Percentiles rank a stretch among this genome's conserved stretches.
These are phyloP conservation scores for Lasioglossum calceatum DNA, from an alignment of 2,888 invertebrate genomes.

Conservation along the genomic window DNA sequence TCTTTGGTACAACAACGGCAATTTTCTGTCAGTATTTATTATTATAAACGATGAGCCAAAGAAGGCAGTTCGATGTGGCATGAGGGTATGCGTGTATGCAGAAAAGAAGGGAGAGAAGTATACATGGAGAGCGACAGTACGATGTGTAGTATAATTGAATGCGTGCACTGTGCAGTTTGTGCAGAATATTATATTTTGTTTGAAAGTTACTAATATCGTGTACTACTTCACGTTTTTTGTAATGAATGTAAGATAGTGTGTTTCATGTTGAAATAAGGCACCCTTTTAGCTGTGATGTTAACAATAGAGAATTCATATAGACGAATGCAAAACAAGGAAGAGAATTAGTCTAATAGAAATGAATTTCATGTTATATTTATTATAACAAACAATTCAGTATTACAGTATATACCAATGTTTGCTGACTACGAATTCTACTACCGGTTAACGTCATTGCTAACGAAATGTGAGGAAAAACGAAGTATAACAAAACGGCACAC, in stretches of 20 bases:
- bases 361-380: conserved; percentile 62
- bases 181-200: conserved; percentile 42
- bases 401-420: conserved; percentile 56
- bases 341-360: conserved; percentile 56
- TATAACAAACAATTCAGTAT: conserved; percentile 60
- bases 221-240: conserved; percentile 68
- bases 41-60: conserved; percentile 11
- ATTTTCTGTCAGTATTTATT: conserved; percentile 34
- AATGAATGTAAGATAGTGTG: conserved; percentile 59
- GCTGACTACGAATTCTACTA: conserved; percentile 58
- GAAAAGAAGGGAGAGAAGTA: not conserved
- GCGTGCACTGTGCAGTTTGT: conserved; percentile 53
- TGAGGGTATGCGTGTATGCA: not conserved
- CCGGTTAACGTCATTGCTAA: conserved; percentile 61
- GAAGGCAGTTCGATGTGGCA: not conserved
- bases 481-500: conserved; percentile 37
- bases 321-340: conserved; percentile 34
- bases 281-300: conserved; percentile 63
- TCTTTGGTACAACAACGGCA: conserved; percentile 17
- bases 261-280: conserved; percentile 56
- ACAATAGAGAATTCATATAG: conserved; percentile 61
- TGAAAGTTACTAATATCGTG: conserved; percentile 41
- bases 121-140: conserved; percentile 19
- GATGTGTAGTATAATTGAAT: conserved; percentile 30
- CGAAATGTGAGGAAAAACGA: conserved; percentile 24